phyloP scores from a whole-genome alignment of 2,113 vertebrate genomes.

The Hippocampus mohnikei region DNA sequence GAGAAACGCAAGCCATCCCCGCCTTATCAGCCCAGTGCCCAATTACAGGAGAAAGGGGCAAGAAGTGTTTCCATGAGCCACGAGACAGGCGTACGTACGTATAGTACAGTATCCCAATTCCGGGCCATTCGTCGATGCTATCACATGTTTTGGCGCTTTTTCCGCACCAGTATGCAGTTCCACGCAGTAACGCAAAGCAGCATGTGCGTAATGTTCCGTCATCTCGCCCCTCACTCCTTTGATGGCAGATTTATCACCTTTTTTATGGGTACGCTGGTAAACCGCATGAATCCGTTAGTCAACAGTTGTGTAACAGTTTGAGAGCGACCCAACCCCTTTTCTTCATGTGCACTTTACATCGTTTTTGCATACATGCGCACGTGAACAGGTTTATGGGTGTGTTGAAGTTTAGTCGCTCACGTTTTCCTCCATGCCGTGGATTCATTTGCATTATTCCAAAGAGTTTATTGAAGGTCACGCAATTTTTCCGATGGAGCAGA shows the following conservation, averaged over 20 bases:
- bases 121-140: slow-evolving; percentile 32
- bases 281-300: slow-evolving; percentile 18
- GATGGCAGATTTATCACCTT: slow-evolving; percentile 26
- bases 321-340: slow-evolving; percentile 2
- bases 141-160: slow-evolving; percentile 26
- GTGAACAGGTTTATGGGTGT: not conserved
- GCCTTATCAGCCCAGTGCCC: slow-evolving; percentile 71
- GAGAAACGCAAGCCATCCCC: slow-evolving; percentile 62
- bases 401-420: not conserved
- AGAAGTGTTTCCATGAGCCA: slow-evolving; percentile 47
- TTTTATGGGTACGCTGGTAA: slow-evolving; percentile 16
- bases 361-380: slow-evolving; percentile 10
- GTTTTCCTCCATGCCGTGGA: slow-evolving; percentile 3
- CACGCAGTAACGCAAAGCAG: slow-evolving; percentile 8
- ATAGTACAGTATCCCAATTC: slow-evolving; percentile 46
- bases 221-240: slow-evolving; percentile 12
- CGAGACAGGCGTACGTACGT: slow-evolving; percentile 43
- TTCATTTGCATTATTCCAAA: slow-evolving; percentile 10
- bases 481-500: slow-evolving; percentile 6
- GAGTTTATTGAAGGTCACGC: not conserved
- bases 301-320: slow-evolving; percentile 15
- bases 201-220: slow-evolving; percentile 18
- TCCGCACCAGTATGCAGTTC: slow-evolving; percentile 1
- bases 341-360: not conserved
- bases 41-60: slow-evolving; percentile 64